Percentiles rank a stretch among this genome's conserved stretches.
Evolutionary conservation across 1,140 invertebrate species (phyloP).

Genomic region (Hyphantria cunea): DNA sequence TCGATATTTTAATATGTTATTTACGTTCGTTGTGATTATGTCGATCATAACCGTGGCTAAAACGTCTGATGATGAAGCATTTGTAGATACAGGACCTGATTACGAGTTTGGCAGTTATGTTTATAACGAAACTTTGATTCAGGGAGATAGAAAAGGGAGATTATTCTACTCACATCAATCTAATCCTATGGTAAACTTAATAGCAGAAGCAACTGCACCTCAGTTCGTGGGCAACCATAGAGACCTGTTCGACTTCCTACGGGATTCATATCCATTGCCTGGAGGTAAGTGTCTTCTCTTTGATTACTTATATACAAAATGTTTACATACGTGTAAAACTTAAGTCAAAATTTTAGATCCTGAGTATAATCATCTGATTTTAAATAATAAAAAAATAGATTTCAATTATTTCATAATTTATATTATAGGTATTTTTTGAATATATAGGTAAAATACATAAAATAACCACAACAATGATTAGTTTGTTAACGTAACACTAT

Average conservation of each 20-base stretch:
- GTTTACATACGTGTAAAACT: no score
- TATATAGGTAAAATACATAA: no score
- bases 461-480: no score
- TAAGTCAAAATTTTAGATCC: no score
- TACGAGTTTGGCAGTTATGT: neutral
- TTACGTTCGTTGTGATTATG: no score
- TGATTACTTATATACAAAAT: no score
- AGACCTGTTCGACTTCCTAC: conserved; percentile 54
- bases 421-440: no score
- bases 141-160: conserved; percentile 23
- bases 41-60: no score
- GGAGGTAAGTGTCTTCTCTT: conserved; percentile 50
- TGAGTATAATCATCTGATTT: no score
- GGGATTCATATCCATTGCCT: conserved; percentile 61
- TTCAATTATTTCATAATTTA: no score
- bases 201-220: conserved; percentile 36
- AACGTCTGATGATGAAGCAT: conserved; percentile 1
- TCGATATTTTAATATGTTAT: neutral
- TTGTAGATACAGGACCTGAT: neutral
- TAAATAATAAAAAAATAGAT: no score
- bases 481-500: no score
- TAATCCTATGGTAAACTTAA: conserved; percentile 41
- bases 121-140: neutral
- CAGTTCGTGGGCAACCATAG: conserved; percentile 28
- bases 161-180: conserved; percentile 36